phyloP scores from a whole-genome alignment of 2,113 vertebrate genomes.

The Phylloscopus trochiloides region DNA sequence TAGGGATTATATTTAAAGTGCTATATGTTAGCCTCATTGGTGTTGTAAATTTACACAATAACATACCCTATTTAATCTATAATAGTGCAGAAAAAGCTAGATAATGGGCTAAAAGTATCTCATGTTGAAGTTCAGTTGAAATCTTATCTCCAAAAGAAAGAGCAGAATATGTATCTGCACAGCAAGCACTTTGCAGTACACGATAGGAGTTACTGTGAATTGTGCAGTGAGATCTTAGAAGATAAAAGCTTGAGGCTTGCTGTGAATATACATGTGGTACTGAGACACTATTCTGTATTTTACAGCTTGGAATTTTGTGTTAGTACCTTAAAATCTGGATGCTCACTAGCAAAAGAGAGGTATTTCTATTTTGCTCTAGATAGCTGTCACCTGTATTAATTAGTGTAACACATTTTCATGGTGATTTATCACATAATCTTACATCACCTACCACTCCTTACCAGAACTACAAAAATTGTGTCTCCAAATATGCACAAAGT shows the following conservation, averaged over 20 bases:
- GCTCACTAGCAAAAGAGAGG: neutral
- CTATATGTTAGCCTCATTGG: neutral
- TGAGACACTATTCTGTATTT: neutral
- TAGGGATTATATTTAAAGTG: neutral
- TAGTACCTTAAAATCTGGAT: neutral
- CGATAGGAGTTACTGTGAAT: fast-evolving
- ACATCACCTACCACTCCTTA: neutral
- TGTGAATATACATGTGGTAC: neutral
- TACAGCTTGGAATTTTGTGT: neutral
- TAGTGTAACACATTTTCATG: neutral
- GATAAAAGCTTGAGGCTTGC: neutral
- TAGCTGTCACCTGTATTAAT: neutral
- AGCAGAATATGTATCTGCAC: neutral
- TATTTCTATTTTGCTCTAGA: neutral
- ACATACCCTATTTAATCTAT: neutral
- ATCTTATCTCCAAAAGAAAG: neutral
- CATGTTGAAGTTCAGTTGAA: neutral
- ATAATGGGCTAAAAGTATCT: neutral
- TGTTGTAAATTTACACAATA: neutral
- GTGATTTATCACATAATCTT: neutral
- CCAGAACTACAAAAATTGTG: neutral
- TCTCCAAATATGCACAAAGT: neutral
- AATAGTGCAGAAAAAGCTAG: neutral
- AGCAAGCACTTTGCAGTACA: neutral
- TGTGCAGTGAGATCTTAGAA: neutral